Percentiles rank a stretch among this genome's conserved stretches.
These are phyloP conservation scores for Selene dorsalis DNA, from an alignment of 2,797 vertebrate species.

Conservation along the genomic window DNA sequence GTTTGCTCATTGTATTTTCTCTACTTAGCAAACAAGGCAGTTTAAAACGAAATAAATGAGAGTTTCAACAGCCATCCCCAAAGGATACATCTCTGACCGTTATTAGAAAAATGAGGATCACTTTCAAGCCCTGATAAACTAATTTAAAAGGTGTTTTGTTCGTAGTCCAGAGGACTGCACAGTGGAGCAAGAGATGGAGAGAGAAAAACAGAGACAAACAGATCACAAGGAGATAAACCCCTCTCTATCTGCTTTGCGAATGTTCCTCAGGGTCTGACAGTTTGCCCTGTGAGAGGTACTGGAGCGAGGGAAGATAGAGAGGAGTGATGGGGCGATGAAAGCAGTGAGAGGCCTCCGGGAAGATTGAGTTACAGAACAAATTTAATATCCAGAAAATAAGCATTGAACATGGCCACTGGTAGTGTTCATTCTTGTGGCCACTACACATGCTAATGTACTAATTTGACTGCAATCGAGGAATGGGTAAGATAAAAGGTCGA, in stretches of 20 bases:
- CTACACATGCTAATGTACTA: conserved; percentile 16
- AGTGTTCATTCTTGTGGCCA: conserved; percentile 21
- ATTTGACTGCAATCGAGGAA: neutral
- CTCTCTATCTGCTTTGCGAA: conserved; percentile 24
- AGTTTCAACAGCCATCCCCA: conserved; percentile 59
- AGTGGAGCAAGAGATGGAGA: neutral
- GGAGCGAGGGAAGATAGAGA: conserved; percentile 22
- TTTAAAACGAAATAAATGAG: conserved; percentile 70
- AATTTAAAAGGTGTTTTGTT: conserved; percentile 33
- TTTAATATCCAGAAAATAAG: conserved; percentile 43
- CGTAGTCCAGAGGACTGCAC: neutral
- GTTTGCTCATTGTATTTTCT: conserved; percentile 35
- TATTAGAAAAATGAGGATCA: conserved; percentile 55
- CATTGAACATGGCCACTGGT: conserved; percentile 12
- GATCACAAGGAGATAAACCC: conserved; percentile 16
- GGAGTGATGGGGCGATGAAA: conserved; percentile 40
- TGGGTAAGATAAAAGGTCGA: neutral
- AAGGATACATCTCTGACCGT: conserved; percentile 58
- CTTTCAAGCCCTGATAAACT: conserved; percentile 62
- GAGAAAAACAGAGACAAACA: conserved; percentile 23
- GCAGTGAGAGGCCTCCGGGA: conserved; percentile 26
- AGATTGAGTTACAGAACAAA: conserved; percentile 24
- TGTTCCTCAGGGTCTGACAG: neutral
- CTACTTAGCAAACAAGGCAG: conserved; percentile 62
- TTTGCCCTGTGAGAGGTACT: conserved; percentile 39